These are phyloP conservation scores for Protophormia terraenovae DNA, from an alignment of 2,888 invertebrate genomes.

Conservation along the genomic window DNA sequence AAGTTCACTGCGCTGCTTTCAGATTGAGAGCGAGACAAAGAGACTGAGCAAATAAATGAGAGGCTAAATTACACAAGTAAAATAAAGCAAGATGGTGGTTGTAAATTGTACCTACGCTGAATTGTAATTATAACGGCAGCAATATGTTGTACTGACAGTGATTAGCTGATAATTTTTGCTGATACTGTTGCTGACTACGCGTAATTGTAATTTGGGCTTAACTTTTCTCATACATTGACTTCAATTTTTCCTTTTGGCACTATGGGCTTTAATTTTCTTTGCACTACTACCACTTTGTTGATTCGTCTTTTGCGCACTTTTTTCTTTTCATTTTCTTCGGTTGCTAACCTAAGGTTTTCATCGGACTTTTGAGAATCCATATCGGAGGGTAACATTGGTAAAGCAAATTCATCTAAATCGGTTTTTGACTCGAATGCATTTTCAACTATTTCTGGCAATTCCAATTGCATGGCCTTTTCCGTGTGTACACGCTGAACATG, in stretches of 20 bases:
- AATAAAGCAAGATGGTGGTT: no score
- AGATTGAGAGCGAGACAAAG: no score
- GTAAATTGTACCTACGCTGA: no score
- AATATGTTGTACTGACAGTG: no score
- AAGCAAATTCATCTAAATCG: constrained; percentile 74
- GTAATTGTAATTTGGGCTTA: no score
- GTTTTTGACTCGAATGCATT: constrained; percentile 76
- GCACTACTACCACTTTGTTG: constrained; percentile 51
- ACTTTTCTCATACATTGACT: neutral
- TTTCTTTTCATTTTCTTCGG: constrained; percentile 36
- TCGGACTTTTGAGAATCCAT: neutral
- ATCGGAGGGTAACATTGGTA: constrained; percentile 50
- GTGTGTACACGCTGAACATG: constrained; percentile 81
- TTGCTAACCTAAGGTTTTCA: neutral
- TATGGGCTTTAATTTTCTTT: constrained; percentile 70
- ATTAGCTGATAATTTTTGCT: no score
- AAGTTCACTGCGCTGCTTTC: no score
- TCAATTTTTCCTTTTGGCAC: constrained; percentile 29
- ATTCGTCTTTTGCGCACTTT: constrained; percentile 56
- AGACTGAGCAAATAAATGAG: no score
- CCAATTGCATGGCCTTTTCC: constrained; percentile 78
- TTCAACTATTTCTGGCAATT: constrained; percentile 77
- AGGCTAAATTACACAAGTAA: no score
- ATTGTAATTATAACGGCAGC: no score
- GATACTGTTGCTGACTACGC: no score